Evolutionary conservation across 2,113 vertebrate species (phyloP), one percentile per base, ranked within the genome.

Genomic region (Oncorhynchus gorbuscha): DNA sequence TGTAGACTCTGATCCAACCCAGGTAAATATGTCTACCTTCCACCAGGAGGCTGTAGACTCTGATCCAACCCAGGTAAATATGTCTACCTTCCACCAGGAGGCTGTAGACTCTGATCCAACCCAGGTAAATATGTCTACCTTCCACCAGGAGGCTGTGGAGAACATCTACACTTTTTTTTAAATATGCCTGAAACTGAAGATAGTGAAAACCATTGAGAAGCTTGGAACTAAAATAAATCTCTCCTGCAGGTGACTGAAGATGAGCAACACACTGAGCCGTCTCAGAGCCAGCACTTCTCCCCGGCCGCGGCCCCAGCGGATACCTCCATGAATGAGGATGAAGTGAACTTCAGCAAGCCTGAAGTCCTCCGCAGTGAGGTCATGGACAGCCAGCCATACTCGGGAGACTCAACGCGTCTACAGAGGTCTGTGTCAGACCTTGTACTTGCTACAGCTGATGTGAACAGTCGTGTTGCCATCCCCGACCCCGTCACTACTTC

Each of bases 311-410:
- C 75, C 32, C 1, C 67, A 65, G 20, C 16, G 4, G 55, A 69
- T 35, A 66, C 39, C 18, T 18, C 72, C 35, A 18, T 67, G 7
- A 20, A 8, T 14, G 81, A 77, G 7, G 2, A 13, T 1, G n/a
- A 59, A 1, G 48, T 84, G 48, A 85, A 32, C 75, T 80, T 91
- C 39, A 92, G 90, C 80, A 91, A 92, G 26, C 92, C 93, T 3
- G 74, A 70, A 0, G 24, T 26, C 1, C 89, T 93, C 18, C 0
- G 84, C 58, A 92, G 90, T 69, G 1, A 64, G 2, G 58, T 77
- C 55, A 1, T 14, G 1, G 12, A 49, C 24, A 32, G 3, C 71
- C 58, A 11, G 59, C 76, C 74, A 7, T 90, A 76, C 76, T 91
- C 86, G 0, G 83, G 85, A 0, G 48, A 80, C 62, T 83, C 30